Percentiles rank a stretch among this genome's conserved stretches.
These are phyloP conservation scores for Nematolebias whitei DNA, from an alignment of 2,113 vertebrate genomes.

Conservation along the genomic window DNA sequence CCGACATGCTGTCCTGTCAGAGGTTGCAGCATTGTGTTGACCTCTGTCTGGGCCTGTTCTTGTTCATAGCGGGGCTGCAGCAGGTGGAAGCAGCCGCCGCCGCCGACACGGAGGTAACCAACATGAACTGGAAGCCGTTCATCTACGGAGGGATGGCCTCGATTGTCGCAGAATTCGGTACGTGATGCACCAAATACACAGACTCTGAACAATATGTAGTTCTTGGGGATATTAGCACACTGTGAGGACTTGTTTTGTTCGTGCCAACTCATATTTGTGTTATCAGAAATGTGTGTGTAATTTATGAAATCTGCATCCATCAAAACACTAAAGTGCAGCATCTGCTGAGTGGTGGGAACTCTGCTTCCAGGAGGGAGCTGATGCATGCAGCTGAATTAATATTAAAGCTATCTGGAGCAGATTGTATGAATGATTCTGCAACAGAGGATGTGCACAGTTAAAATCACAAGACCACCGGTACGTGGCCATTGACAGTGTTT, in stretches of 20 bases:
- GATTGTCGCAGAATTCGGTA: slow-evolving; percentile 95
- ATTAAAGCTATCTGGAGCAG: not conserved
- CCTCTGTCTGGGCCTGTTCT: slow-evolving; percentile 69
- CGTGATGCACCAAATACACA: slow-evolving; percentile 65
- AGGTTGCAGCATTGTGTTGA: slow-evolving; percentile 72
- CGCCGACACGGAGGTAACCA: slow-evolving; percentile 84
- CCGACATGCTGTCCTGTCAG: slow-evolving; percentile 69
- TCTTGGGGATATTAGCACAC: fast-evolving
- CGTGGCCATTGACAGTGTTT: not conserved
- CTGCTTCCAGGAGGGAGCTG: not conserved
- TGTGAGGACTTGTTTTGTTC: not conserved
- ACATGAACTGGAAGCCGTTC: slow-evolving; percentile 95
- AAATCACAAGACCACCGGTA: not conserved
- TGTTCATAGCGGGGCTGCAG: slow-evolving; percentile 81
- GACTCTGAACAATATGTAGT: not conserved
- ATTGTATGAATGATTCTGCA: not conserved
- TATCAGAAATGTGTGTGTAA: too few relatives aligned
- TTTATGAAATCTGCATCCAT: too few relatives aligned
- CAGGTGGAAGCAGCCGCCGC: slow-evolving; percentile 78
- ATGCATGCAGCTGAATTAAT: slow-evolving; percentile 16
- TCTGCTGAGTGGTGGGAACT: not conserved
- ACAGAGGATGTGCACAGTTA: not conserved
- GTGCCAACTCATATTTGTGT: not conserved
- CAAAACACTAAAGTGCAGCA: not conserved
- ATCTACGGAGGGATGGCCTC: slow-evolving; percentile 96